These are phyloP conservation scores for Trachelus troglodyta DNA, from an alignment of 2,888 invertebrate genomes.

Conservation along the genomic window DNA sequence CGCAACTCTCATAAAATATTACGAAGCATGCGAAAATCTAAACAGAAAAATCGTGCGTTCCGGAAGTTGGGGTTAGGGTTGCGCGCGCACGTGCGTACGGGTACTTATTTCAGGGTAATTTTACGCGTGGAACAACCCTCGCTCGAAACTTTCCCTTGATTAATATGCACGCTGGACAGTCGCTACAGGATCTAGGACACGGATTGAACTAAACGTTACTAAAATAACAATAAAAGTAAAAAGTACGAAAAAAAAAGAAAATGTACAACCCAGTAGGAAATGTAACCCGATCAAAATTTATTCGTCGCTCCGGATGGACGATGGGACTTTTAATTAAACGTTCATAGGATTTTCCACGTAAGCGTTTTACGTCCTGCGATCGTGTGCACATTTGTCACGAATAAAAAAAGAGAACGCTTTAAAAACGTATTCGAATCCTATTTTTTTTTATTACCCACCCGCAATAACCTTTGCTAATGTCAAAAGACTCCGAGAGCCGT, in stretches of 20 bases:
- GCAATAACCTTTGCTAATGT: not conserved
- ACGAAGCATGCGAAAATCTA: not conserved
- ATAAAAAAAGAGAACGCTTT: not conserved
- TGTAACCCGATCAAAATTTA: not conserved
- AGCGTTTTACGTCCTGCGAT: not conserved
- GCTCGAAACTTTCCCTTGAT: not conserved
- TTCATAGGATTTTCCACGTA: not conserved
- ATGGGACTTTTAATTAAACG: not conserved
- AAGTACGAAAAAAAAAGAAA: not conserved
- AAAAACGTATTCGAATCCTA: not conserved
- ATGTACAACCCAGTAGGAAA: not conserved
- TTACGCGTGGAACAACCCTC: not conserved
- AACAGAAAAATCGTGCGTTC: not conserved
- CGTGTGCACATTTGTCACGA: not conserved
- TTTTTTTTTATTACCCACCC: not conserved
- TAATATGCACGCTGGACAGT: not conserved
- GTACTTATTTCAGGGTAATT: not conserved
- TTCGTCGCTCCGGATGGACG: not conserved
- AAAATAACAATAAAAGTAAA: not conserved
- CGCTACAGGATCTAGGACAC: not conserved
- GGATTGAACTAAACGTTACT: not conserved
- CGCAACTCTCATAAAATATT: not conserved
- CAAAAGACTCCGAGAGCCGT: not conserved
- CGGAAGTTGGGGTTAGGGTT: not conserved
- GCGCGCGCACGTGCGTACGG: not conserved